Evolutionary conservation across 2,888 invertebrate species (phyloP), one percentile per base, ranked within the genome.

Genomic region (Ecliptopera silaceata): DNA sequence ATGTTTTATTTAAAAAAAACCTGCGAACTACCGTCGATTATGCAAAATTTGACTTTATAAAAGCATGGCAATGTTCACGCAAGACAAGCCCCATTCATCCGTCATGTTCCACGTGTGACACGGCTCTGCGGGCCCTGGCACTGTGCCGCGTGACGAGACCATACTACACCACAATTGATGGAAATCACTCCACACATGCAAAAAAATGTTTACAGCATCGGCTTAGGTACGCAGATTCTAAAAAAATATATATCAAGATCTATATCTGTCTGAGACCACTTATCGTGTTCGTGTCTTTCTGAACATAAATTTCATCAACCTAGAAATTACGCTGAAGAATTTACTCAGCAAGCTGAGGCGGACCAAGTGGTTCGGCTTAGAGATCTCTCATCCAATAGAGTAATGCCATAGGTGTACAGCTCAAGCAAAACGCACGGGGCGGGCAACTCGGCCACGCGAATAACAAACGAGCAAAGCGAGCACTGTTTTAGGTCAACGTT

Each of bases 401-500:
- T 67, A 64, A 67, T 68, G 66, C 63, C 64, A 71, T 68, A 74
- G 70, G 20, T 58, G 32, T 29, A 15, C 36, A 26, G 36, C 36
- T 66, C 66, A 67, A 64, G 52, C 69, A 68, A 74, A 77, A 78
- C 74, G 70, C 67, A 65, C 70, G 71, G 48, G 61, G 67, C 75
- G 63, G 74, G 73, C 78, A 77, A 80, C 77, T 82, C 80, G 81
- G 77, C 80, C 80, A 80, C 73, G 84, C 85, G 80, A 88, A 88
- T 88, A 90, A 86, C 86, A 89, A 86, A 89, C 86, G 86, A 88
- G 88, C 88, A 89, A 88, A 88, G 84, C 88, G 79, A 86, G 79
- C 84, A 79, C 91, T 90, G 89, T 90, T 91, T 91, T 91, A 91
- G 91, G 91, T 90, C 91, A 90, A 90, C 91, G 86, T 83, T 85